phyloP scores from a whole-genome alignment of 92 coral and sea anemone species.

The Zoanthus sociatus region DNA sequence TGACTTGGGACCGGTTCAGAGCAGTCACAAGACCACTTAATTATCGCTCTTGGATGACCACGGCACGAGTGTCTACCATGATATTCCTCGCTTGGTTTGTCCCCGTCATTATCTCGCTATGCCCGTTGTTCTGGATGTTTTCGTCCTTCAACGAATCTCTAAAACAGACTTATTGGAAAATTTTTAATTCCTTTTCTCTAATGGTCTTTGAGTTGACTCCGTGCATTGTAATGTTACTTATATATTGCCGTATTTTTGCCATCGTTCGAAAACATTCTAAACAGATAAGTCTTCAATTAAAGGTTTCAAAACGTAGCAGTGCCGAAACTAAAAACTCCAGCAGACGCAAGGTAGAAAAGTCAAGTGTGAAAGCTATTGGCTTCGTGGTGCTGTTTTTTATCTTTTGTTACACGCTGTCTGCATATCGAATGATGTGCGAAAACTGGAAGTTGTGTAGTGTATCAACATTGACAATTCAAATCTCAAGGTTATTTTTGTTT shows the following conservation, averaged over 20 bases:
- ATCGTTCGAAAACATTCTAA: constrained; percentile 58
- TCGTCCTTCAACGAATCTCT: constrained; percentile 9
- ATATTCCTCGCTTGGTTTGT: constrained; percentile 65
- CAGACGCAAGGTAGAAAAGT: constrained; percentile 34
- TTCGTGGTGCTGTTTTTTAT: constrained; percentile 72
- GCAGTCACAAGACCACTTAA: constrained; percentile 76
- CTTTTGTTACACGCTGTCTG: constrained; percentile 67
- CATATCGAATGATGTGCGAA: constrained; percentile 69
- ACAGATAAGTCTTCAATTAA: constrained; percentile 19
- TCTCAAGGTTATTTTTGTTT: constrained; percentile 68
- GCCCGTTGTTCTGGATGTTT: constrained; percentile 68
- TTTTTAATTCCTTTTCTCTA: constrained; percentile 47
- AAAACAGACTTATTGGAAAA: constrained; percentile 25
- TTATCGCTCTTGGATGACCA: constrained; percentile 68
- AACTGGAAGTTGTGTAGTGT: constrained; percentile 65
- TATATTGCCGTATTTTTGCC: constrained; percentile 49
- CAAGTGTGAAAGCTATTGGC: constrained; percentile 79
- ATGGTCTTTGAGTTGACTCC: constrained; percentile 58
- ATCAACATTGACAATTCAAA: constrained; percentile 37
- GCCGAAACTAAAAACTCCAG: background rate
- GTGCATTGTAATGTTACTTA: constrained; percentile 42
- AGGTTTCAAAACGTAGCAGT: constrained; percentile 29
- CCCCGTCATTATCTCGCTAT: constrained; percentile 58
- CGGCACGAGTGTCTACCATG: constrained; percentile 40
- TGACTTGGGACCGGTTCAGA: constrained; percentile 74